Evolutionary conservation across 2,113 vertebrate genomes (phyloP).

Genomic region (Tenebrosternarchus preto): DNA sequence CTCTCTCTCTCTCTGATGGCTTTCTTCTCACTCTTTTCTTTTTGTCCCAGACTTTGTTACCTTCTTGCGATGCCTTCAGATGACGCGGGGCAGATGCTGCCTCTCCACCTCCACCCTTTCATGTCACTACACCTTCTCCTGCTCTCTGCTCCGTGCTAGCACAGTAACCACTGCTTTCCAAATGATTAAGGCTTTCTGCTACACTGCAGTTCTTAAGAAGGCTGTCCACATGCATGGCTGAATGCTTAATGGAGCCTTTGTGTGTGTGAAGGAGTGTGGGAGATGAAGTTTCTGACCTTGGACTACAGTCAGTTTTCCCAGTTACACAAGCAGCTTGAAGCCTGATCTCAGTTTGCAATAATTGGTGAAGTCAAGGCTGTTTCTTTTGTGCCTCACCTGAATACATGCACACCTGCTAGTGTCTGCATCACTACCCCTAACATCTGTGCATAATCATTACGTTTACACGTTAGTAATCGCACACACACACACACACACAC

Average conservation of each 20-base stretch:
- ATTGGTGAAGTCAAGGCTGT: neutral
- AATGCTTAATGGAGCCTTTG: conserved; percentile 38
- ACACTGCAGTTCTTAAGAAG: conserved; percentile 31
- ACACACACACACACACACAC: conserved; percentile 49
- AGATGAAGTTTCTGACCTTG: conserved; percentile 55
- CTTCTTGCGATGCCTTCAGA: too few species aligned
- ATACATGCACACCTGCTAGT: conserved; percentile 53
- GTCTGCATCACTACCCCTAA: conserved; percentile 56
- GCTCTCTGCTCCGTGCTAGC: conserved; percentile 24
- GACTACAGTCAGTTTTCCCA: conserved; percentile 38
- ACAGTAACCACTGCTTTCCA: conserved; percentile 67
- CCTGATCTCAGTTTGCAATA: conserved; percentile 22
- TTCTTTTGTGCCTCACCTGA: conserved; percentile 58
- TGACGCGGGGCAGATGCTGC: too few species aligned
- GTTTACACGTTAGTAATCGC: conserved; percentile 47
- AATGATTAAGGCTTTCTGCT: conserved; percentile 65
- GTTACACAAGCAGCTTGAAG: conserved; percentile 13
- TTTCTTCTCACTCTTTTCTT: conserved; percentile 31
- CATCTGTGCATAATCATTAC: conserved; percentile 74
- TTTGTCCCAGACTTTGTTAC: neutral
- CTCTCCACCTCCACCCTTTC: neutral
- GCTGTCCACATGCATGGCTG: conserved; percentile 39
- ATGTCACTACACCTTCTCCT: neutral
- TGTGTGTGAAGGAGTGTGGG: conserved; percentile 24
- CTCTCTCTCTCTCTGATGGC: conserved; percentile 1